phyloP scores from a whole-genome alignment of 1,140 invertebrate species.

The Dryas iulia region DNA sequence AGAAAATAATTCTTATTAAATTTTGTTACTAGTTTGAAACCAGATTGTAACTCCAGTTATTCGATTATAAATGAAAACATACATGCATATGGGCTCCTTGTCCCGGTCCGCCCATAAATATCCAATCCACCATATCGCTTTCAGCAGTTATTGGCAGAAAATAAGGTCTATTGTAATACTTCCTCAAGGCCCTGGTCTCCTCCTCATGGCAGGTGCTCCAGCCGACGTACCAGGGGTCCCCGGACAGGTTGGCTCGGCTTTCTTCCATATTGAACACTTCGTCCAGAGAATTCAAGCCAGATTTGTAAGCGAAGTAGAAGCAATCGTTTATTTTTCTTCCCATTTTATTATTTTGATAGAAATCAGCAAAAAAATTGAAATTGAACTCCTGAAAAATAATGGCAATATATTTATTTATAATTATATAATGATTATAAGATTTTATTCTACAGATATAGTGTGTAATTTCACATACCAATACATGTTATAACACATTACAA shows the following conservation, averaged over 20 bases:
- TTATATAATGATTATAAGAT: no score
- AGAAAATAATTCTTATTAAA: no score
- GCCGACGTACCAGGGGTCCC: slow-evolving; percentile 93
- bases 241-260: slow-evolving; percentile 83
- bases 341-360: slow-evolving; percentile 83
- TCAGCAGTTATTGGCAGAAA: slow-evolving; percentile 93
- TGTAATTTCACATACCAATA: no score
- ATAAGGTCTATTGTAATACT: slow-evolving; percentile 92
- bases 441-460: no score
- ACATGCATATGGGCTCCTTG: slow-evolving; percentile 95
- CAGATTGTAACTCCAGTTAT: no score
- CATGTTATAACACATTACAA: no score
- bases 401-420: no score
- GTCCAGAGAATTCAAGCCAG: slow-evolving; percentile 84
- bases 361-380: slow-evolving; percentile 89
- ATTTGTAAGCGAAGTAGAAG: slow-evolving; percentile 96
- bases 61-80: background rate
- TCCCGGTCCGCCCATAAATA: slow-evolving; percentile 97
- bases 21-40: no score
- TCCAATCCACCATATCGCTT: slow-evolving; percentile 94
- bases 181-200: slow-evolving; percentile 86
- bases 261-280: slow-evolving; percentile 90
- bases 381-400: slow-evolving; percentile 78
- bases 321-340: slow-evolving; percentile 83
- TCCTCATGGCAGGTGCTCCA: slow-evolving; percentile 96